Conservation (phyloP, 2,113 vertebrate species). For the Tupaia chinensis region DNA sequence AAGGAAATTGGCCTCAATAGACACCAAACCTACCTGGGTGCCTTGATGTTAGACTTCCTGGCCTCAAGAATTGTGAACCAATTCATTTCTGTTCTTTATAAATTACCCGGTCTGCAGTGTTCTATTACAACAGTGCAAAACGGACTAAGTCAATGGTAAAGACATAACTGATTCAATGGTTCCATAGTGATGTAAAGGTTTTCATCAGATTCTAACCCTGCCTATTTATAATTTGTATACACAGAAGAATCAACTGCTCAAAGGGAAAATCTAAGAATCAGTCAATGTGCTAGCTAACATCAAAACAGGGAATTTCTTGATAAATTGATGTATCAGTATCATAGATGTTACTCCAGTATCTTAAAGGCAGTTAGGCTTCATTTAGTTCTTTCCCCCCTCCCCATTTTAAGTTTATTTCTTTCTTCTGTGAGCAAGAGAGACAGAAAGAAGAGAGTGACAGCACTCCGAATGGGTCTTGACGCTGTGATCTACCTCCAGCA, state of each 20-base stretch:
- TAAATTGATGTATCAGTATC: neutral
- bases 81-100: neutral
- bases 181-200: neutral
- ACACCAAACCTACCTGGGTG: neutral
- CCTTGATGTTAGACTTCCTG: neutral
- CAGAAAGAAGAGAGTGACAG: too few relatives aligned
- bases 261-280: neutral
- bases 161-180: neutral
- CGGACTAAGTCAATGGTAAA: neutral
- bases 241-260: neutral
- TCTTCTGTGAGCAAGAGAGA: too few relatives aligned
- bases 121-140: neutral
- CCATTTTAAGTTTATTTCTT: too few relatives aligned
- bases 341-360: neutral
- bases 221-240: neutral
- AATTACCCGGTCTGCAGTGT: neutral
- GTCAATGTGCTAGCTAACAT: neutral
- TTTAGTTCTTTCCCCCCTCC: too few relatives aligned
- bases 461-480: too few relatives aligned
- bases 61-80: neutral
- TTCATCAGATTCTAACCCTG: neutral
- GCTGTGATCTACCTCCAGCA: too few relatives aligned
- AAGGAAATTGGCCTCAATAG: too few relatives aligned
- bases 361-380: neutral
- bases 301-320: neutral